Percentiles rank a stretch among this genome's conserved stretches.
Evolutionary conservation across 2,797 vertebrate species (phyloP).

Genomic region (Gallinago stenura): DNA sequence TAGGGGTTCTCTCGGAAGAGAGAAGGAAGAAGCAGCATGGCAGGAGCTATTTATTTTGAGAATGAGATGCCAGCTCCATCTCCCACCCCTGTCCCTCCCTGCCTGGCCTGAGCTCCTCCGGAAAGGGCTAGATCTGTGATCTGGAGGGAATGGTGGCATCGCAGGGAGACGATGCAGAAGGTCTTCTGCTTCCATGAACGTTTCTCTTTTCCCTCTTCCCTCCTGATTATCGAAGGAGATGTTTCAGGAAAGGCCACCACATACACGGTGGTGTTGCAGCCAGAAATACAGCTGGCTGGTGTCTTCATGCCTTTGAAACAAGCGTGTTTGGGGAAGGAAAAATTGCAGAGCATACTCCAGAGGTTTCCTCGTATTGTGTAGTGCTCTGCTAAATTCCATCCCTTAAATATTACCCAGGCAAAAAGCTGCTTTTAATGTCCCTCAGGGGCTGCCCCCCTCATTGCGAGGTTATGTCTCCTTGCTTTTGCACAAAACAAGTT

Average conservation of each 20-base stretch:
- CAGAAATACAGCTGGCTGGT: background rate
- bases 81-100: background rate
- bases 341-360: background rate
- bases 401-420: background rate
- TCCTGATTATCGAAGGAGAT: background rate
- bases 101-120: background rate
- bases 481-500: background rate
- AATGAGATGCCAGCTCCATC: background rate
- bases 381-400: background rate
- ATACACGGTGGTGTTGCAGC: background rate
- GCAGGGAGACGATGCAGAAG: background rate
- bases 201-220: background rate
- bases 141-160: background rate
- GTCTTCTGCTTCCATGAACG: background rate
- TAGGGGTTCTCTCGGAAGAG: background rate
- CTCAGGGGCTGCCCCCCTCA: background rate
- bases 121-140: background rate
- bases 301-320: background rate
- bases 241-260: background rate
- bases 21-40: background rate
- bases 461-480: fast-evolving
- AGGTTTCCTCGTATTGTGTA: background rate
- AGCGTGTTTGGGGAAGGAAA: background rate
- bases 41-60: background rate
- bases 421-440: background rate